phyloP scores from a whole-genome alignment of 2,113 vertebrate species.

The Sinocyclocheilus rhinocerous region DNA sequence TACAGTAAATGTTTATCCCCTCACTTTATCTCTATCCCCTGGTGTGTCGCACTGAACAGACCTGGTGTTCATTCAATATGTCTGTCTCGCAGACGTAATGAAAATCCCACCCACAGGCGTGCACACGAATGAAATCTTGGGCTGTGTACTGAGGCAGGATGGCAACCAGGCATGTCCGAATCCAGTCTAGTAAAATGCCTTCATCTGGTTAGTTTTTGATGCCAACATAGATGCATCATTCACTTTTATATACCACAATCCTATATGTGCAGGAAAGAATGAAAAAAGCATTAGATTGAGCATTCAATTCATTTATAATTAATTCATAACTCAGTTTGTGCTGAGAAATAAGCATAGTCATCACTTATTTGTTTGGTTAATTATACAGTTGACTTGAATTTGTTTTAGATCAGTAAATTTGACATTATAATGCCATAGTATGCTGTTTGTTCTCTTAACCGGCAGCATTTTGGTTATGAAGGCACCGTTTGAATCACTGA shows the following conservation, averaged over 20 bases:
- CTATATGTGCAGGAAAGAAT: not conserved
- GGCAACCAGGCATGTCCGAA: conserved; percentile 19
- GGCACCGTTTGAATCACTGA: conserved; percentile 47
- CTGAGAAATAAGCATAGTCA: not conserved
- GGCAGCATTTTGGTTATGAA: not conserved
- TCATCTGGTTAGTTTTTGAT: not conserved
- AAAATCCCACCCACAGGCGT: conserved; percentile 54
- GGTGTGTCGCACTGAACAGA: conserved; percentile 21
- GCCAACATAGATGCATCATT: not conserved
- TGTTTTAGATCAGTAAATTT: not conserved
- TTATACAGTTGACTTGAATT: not conserved
- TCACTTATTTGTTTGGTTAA: not conserved
- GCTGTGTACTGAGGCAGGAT: not conserved
- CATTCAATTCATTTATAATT: not conserved
- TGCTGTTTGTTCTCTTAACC: not conserved
- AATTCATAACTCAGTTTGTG: not conserved
- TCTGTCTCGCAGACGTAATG: conserved; percentile 45
- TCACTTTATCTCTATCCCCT: conserved; percentile 17
- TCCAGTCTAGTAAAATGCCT: not conserved
- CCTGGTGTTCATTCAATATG: conserved; percentile 46
- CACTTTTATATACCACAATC: not conserved
- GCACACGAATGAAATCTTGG: conserved; percentile 10
- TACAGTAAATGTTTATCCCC: conserved; percentile 12
- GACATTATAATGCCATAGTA: too few species aligned
- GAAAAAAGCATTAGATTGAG: not conserved